phyloP scores from a whole-genome alignment of 2,113 vertebrate genomes.

The Diphyllodes magnificus region DNA sequence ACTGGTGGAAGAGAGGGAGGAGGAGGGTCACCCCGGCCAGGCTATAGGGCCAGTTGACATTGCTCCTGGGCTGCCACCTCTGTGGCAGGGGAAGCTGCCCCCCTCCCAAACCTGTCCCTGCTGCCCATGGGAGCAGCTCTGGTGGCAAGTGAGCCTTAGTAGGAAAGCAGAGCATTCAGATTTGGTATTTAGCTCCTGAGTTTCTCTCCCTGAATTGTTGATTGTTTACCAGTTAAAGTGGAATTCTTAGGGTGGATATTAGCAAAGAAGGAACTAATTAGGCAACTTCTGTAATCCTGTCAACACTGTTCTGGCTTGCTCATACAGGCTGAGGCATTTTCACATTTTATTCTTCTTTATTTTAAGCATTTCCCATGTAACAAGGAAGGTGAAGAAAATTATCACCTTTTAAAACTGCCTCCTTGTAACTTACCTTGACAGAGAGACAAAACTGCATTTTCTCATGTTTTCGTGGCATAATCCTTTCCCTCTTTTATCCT shows the following conservation, averaged over 20 bases:
- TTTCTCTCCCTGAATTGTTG: not conserved
- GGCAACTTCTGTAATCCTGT: conserved; percentile 48
- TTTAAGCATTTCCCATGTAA: not conserved
- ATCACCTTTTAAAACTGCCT: not conserved
- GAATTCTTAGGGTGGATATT: conserved; percentile 33
- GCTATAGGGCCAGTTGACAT: rapidly evolving
- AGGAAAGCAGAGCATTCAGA: not conserved
- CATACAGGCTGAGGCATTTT: conserved; percentile 1
- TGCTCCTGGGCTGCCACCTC: not conserved
- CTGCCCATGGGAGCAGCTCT: not conserved
- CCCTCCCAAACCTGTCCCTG: not conserved
- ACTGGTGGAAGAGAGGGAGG: not conserved
- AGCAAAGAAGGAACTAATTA: conserved; percentile 58
- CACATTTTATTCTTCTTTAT: not conserved
- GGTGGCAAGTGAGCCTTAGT: not conserved
- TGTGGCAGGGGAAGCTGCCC: not conserved
- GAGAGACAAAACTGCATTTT: not conserved
- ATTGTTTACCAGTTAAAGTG: not conserved
- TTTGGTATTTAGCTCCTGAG: not conserved
- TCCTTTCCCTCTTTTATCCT: not conserved
- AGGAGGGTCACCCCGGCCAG: not conserved
- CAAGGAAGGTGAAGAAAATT: not conserved
- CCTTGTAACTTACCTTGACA: not conserved
- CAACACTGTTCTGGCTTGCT: conserved; percentile 38
- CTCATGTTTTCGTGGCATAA: not conserved